phyloP scores from a whole-genome alignment of 2,113 vertebrate genomes.

The Podarcis cretensis region DNA sequence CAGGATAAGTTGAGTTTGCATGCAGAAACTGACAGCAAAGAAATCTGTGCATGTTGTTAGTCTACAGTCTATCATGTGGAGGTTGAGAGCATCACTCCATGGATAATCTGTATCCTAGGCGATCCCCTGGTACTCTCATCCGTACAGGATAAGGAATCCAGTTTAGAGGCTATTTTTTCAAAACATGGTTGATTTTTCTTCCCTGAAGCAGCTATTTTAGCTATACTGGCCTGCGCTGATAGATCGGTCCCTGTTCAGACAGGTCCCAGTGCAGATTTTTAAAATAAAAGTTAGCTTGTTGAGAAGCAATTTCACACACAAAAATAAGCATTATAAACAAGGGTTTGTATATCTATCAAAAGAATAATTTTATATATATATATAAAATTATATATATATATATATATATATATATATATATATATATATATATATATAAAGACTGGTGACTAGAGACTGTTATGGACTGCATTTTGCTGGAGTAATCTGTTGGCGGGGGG shows the following conservation, averaged over 20 bases:
- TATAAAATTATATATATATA: too few species aligned
- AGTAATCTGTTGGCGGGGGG: too few species aligned
- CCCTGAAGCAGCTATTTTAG: neutral
- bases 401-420: too few species aligned
- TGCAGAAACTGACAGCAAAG: slow-evolving; percentile 1
- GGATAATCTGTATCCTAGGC: neutral
- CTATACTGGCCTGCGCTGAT: neutral
- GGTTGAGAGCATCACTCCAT: neutral
- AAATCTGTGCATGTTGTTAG: neutral
- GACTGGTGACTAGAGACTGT: neutral
- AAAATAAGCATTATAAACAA: neutral
- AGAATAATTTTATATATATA: neutral
- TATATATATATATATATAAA: neutral
- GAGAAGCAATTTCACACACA: neutral
- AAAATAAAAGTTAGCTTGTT: neutral
- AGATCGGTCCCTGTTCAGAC: neutral
- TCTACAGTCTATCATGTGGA: neutral
- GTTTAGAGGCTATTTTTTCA: neutral
- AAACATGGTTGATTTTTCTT: neutral
- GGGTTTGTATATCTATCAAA: neutral
- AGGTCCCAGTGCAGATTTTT: neutral
- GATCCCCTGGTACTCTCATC: neutral
- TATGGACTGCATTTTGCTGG: too few species aligned
- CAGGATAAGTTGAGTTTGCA: slow-evolving; percentile 29
- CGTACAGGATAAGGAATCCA: fast-evolving